A percentile compares a stretch with the other conserved stretches of the same genome.
These are phyloP conservation scores for Dynastes hyllus DNA, from an alignment of 2,888 invertebrate species.

Conservation along the genomic window DNA sequence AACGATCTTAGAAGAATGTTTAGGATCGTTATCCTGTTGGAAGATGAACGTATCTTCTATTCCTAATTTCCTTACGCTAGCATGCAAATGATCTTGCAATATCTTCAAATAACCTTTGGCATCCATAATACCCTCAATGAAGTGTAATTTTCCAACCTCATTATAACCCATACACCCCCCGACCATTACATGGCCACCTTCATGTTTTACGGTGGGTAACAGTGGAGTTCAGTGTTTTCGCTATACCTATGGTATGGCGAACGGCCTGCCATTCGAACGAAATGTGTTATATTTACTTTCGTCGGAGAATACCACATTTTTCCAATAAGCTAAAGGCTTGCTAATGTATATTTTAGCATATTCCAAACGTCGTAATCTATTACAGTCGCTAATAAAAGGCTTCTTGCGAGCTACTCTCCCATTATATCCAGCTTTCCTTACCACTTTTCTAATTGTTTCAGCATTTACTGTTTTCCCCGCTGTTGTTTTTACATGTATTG, in stretches of 20 bases:
- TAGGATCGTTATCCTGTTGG: background rate
- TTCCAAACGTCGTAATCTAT: background rate
- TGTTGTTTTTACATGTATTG: background rate
- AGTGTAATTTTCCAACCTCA: background rate
- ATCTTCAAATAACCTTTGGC: background rate
- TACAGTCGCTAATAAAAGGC: background rate
- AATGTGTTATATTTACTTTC: background rate
- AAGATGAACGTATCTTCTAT: background rate
- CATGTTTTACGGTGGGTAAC: background rate
- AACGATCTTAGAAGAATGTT: background rate
- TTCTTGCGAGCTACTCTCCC: background rate
- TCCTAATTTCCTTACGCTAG: too few relatives aligned
- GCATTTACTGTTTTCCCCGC: background rate
- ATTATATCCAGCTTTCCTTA: too few relatives aligned
- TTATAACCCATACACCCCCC: background rate
- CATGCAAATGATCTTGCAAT: too few relatives aligned
- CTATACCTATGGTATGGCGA: too few relatives aligned
- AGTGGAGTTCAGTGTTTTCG: background rate
- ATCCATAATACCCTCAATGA: background rate
- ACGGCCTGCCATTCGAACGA: background rate
- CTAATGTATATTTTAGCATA: background rate
- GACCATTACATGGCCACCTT: background rate
- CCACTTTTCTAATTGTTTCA: background rate
- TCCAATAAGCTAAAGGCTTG: background rate
- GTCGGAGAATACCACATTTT: background rate